Evolutionary conservation across 2,888 invertebrate species (phyloP), one percentile per base, ranked within the genome.

Genomic region (Prosopocoilus inquinatus): DNA sequence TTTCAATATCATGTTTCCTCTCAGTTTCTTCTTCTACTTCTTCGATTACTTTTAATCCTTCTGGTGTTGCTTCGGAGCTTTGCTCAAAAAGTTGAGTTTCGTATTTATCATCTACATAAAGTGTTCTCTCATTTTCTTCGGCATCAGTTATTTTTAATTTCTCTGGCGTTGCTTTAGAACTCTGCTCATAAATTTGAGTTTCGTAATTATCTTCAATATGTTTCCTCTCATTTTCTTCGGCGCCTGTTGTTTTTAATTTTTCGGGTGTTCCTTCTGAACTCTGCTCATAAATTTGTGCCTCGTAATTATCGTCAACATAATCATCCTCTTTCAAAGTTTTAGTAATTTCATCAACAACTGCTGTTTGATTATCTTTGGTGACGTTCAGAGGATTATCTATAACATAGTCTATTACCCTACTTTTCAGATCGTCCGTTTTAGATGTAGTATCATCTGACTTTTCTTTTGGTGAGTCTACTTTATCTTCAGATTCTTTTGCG

Each of bases 371-470:
- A 36, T 9, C 28, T 44, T 36, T 48, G 32, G 28, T 20, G 7
- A 12, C 28, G n/a, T 32, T 33, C 45, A 46, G 47, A 45, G 46
- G 11, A n/a, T 86, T 86, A 63, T 86, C 84, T 1, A 86, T 82
- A 64, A 86, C 86, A 69, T 86, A 82, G 57, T 77, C 76, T 13
- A 47, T 50, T 9, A 41, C 12, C 41, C 8, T 41, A 28, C 5
- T 28, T 5, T 28, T 28, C 20, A 28, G 5, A 3, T 28, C 20
- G 7, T 4, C 20, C 5, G 1, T 28, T 28, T 28, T 28, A 28
- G 20, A 28, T 28, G 20, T 28, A 5, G 5, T 3, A 28, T 28
- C 5, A 2, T 2, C 3, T 3, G 3, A 16, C 16, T 16, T 16
- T 16, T 16, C 16, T 3, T 28, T 7, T 28, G 20, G 20, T 28